Conservation (phyloP, 2,113 vertebrate genomes). For the Steatornis caripensis region DNA sequence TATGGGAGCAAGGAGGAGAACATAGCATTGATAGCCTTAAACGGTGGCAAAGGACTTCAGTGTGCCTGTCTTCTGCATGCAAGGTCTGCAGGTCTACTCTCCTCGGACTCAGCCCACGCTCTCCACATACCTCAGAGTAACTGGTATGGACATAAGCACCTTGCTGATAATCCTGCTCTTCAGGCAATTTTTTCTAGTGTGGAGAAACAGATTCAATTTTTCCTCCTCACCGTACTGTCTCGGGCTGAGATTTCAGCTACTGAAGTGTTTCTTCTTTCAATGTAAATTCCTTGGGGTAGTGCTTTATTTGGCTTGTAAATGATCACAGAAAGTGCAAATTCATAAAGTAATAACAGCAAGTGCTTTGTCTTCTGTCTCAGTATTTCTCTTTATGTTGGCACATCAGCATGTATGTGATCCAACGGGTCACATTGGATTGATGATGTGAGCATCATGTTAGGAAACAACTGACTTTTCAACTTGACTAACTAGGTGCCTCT, state of each 20-base stretch:
- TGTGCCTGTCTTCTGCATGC: not conserved
- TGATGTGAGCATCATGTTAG: not conserved
- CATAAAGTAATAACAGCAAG: not conserved
- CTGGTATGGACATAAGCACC: not conserved
- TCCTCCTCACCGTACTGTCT: not conserved
- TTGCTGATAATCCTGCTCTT: not conserved
- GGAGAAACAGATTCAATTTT: not conserved
- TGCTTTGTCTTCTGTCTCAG: not conserved
- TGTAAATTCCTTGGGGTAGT: not conserved
- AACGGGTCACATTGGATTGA: not conserved
- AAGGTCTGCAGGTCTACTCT: not conserved
- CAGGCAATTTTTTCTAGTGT: not conserved
- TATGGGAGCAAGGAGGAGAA: not conserved
- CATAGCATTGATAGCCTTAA: not conserved
- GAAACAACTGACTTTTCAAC: not conserved
- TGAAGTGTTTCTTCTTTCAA: not conserved
- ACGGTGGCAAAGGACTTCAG: not conserved
- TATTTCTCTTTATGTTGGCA: not conserved
- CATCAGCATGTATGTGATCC: not conserved
- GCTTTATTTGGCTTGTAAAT: not conserved
- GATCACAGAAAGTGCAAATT: not conserved
- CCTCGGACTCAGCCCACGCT: not conserved
- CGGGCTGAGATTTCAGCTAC: not conserved
- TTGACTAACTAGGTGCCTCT: not conserved
- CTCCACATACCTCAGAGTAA: not conserved